Base-by-base conservation (phyloP, 2,797 vertebrate species). In the Danio choprae region DNA sequence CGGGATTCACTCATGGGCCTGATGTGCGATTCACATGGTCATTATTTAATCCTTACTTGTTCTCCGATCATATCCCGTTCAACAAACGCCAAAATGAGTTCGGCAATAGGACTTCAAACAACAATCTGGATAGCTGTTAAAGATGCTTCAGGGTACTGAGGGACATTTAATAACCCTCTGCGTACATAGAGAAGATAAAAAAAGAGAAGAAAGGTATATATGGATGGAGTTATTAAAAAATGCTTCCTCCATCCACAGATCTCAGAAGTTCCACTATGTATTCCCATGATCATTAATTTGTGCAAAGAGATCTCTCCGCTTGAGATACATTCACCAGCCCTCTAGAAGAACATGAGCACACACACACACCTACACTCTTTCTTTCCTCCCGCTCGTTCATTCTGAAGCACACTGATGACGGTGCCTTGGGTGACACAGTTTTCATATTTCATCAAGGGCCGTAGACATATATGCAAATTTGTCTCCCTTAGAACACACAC, bases 251-350 rank as follows among this genome's bases (percentile, higher is more conserved):
- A 88, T 90, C 83, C 84, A 81, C 4, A 71, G 83, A 90, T 89
- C 86, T 81, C 78, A 74, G 83, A 69, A 87, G 83, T 87, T 91
- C 88, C 88, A 84, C 90, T 91, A 92, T 90, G 88, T 87, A 90
- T 94, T 92, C 87, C 83, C 84, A 83, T 92, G 89, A 94, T 93
- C 92, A 95, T 95, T 94, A 92, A 94, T 94, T 93, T 92, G 87
- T 93, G 88, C 79, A 93, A 91, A 93, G 90, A 93, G 88, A 93
- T 92, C 89, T 92, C 91, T 89, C 91, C 69, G 87, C 91, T 90
- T 93, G 89, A 90, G 88, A 90, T 88, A 91, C 91, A 92, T 93
- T 93, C 92, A 91, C 86, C 85, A 84, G 88, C 88, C 88, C 90
- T 91, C 85, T 11, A 86, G 84, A 92, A 89, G 70, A 72, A 55